A percentile compares a stretch with the other conserved stretches of the same genome.
Evolutionary conservation across 2,113 vertebrate genomes (phyloP).

Genomic region (Eclectus roratus): DNA sequence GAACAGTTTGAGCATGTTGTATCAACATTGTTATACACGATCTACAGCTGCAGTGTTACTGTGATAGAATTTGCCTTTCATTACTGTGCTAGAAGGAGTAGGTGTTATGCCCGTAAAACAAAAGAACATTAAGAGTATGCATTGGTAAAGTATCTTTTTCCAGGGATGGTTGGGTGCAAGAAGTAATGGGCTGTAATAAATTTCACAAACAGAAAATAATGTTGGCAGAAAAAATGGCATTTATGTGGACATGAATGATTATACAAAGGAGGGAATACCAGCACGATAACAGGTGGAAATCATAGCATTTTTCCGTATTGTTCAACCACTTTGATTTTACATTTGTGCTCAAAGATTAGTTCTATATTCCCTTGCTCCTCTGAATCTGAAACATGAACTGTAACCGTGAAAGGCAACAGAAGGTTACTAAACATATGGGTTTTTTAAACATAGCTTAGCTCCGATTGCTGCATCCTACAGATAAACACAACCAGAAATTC

Average conservation of each 20-base stretch:
- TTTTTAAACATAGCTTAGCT: background rate
- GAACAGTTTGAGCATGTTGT: background rate
- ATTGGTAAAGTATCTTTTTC: background rate
- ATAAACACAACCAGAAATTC: background rate
- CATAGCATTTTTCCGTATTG: background rate
- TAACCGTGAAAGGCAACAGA: background rate
- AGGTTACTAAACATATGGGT: background rate
- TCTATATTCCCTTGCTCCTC: background rate
- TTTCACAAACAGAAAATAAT: background rate
- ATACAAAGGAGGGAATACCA: background rate
- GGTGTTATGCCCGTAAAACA: background rate
- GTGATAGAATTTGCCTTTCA: background rate
- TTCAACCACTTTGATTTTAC: background rate
- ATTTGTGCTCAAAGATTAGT: background rate
- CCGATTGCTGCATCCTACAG: background rate
- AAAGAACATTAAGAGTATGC: background rate
- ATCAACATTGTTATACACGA: background rate
- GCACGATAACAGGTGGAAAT: background rate
- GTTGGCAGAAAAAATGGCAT: background rate
- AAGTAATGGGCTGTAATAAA: background rate
- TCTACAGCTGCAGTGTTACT: background rate
- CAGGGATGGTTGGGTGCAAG: background rate
- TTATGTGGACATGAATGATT: background rate
- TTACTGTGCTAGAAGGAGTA: background rate
- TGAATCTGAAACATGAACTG: background rate